A percentile compares a stretch with the other conserved stretches of the same genome.
Conservation (phyloP, 2,888 invertebrate species). For the Leptinotarsa rubiginosa region DNA sequence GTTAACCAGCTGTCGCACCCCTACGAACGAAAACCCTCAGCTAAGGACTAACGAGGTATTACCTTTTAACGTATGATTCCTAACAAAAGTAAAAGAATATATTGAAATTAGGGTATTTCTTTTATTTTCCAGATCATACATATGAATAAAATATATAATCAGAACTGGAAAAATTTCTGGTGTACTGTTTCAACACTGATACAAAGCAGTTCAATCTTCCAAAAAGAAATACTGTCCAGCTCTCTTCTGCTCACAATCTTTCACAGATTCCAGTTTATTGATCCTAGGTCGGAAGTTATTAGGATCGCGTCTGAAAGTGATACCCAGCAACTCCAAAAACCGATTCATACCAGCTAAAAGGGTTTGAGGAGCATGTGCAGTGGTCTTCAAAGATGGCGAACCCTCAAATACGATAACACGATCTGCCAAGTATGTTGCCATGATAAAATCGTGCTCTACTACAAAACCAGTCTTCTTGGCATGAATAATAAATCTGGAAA, state of each 20-base stretch:
- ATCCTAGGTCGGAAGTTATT: conserved; percentile 99
- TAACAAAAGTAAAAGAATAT: no score
- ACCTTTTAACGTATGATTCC: no score
- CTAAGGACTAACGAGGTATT: no score
- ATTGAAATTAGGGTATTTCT: background rate
- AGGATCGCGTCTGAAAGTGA: conserved; percentile 98
- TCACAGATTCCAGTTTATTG: conserved; percentile 96
- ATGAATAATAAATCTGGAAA: conserved; percentile 89
- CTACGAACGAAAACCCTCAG: no score
- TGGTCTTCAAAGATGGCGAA: conserved; percentile 87
- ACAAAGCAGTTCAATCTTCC: conserved; percentile 79
- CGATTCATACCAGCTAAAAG: conserved; percentile 98
- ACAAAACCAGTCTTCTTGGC: conserved; percentile 99
- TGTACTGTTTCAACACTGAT: conserved; percentile 4
- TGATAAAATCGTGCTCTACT: conserved; percentile 99
- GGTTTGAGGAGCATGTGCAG: conserved; percentile 92
- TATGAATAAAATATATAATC: conserved; percentile 16
- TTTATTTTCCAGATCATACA: conserved; percentile 32
- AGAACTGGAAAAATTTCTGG: conserved; percentile 20
- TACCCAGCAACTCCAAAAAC: conserved; percentile 94
- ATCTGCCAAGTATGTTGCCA: conserved; percentile 99
- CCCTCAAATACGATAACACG: conserved; percentile 99
- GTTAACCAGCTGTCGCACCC: no score
- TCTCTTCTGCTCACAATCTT: conserved; percentile 97
- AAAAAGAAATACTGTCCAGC: conserved; percentile 99